phyloP scores from a whole-genome alignment of 2,113 vertebrate genomes.

The Archocentrus centrarchus region DNA sequence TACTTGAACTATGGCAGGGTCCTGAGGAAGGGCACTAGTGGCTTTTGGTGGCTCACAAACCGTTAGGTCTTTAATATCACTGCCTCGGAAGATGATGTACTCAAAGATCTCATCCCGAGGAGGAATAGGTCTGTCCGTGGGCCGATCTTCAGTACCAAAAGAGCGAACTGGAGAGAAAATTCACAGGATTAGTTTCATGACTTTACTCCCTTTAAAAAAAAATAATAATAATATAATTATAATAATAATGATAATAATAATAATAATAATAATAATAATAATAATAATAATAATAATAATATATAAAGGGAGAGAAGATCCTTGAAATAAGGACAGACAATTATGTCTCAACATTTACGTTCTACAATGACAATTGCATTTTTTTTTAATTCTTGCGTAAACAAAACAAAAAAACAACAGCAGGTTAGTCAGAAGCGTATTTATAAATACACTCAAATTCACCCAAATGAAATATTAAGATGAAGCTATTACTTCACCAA shows the following conservation, averaged over 20 bases:
- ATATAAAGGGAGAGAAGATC: background rate
- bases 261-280: too few relatives aligned
- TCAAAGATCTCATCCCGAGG: conserved; percentile 98
- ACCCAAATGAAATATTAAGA: background rate
- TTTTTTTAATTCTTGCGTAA: background rate
- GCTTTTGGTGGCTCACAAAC: conserved; percentile 98
- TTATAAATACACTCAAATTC: background rate
- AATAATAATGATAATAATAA: too few relatives aligned
- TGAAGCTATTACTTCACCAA: background rate
- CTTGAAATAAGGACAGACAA: background rate
- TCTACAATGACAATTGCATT: background rate
- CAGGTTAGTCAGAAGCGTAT: background rate
- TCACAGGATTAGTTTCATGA: background rate
- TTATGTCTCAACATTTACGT: background rate
- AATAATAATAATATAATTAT: too few relatives aligned
- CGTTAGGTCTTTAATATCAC: conserved; percentile 97
- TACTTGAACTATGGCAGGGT: conserved; percentile 98
- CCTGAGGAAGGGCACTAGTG: conserved; percentile 92
- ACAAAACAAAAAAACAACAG: background rate
- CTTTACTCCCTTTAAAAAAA: background rate
- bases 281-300: too few relatives aligned
- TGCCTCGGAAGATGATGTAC: conserved; percentile 97
- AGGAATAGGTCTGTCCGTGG: conserved; percentile 94
- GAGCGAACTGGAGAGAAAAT: conserved; percentile 84
- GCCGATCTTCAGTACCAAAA: conserved; percentile 96